phyloP scores from a whole-genome alignment of 2,113 vertebrate species.

The Urocolius indicus region DNA sequence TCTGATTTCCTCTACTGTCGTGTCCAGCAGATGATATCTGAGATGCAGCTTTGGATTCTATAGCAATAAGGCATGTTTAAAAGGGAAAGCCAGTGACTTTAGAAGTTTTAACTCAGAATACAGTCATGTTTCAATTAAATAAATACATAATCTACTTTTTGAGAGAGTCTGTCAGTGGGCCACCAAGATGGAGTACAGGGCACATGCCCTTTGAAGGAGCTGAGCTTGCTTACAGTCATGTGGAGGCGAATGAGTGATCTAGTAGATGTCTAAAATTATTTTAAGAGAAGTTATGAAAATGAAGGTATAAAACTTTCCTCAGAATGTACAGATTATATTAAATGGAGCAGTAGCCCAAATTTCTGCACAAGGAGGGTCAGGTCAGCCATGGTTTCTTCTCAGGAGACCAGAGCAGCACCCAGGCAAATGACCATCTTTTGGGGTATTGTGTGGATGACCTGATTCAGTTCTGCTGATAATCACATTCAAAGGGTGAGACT shows the following conservation, averaged over 20 bases:
- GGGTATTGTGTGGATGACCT: background rate
- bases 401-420: background rate
- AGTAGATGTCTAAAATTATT: background rate
- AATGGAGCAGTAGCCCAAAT: background rate
- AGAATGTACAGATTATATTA: background rate
- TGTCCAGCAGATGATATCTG: background rate
- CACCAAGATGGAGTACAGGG: background rate
- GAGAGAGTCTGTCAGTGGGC: background rate
- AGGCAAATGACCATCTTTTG: background rate
- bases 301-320: background rate
- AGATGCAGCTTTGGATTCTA: background rate
- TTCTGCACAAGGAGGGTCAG: background rate
- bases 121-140: background rate
- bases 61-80: background rate
- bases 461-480: background rate
- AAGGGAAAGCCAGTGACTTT: background rate
- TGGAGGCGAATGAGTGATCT: background rate
- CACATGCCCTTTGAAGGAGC: background rate
- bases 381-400: background rate
- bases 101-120: background rate
- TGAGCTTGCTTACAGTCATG: background rate
- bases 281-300: background rate
- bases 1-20: background rate
- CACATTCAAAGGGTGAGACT: fast-evolving
- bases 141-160: background rate